These are phyloP conservation scores for Halesus radiatus DNA, from an alignment of 1,140 invertebrate genomes.

Conservation along the genomic window DNA sequence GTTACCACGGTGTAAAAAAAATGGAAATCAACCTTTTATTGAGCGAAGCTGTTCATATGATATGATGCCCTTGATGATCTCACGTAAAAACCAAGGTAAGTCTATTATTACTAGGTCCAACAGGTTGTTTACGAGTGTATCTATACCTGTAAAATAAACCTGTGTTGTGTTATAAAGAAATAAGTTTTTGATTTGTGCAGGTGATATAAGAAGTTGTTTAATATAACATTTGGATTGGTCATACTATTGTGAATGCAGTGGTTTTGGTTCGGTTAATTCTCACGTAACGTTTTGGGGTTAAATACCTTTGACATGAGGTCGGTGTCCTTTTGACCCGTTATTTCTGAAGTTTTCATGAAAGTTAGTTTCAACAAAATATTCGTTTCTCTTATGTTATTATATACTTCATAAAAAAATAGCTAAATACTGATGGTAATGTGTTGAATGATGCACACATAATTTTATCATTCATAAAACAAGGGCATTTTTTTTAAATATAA, in stretches of 20 bases:
- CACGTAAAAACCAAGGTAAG: not conserved
- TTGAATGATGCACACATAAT: too few species aligned
- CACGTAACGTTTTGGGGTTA: not conserved
- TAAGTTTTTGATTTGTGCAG: not conserved
- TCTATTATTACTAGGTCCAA: not conserved
- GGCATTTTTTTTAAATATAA: too few species aligned
- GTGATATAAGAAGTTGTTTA: not conserved
- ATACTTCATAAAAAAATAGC: too few species aligned
- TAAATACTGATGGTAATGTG: too few species aligned
- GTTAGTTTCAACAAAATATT: not conserved
- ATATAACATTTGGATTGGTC: not conserved
- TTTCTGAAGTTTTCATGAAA: conserved; percentile 2
- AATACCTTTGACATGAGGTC: conserved; percentile 27
- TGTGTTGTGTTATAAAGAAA: not conserved
- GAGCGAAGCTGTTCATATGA: not conserved
- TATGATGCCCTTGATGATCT: not conserved
- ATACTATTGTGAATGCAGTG: not conserved
- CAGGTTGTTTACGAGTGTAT: conserved; percentile 24
- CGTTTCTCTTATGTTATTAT: not conserved
- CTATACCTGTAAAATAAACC: conserved; percentile 3
- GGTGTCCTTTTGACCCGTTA: conserved; percentile 30
- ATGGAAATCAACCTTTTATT: not conserved
- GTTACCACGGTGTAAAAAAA: not conserved
- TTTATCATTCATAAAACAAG: too few species aligned
- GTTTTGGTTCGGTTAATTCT: not conserved